These are phyloP conservation scores for Galaxea fascicularis DNA, from an alignment of 92 coral and sea anemone genomes.

Conservation along the genomic window DNA sequence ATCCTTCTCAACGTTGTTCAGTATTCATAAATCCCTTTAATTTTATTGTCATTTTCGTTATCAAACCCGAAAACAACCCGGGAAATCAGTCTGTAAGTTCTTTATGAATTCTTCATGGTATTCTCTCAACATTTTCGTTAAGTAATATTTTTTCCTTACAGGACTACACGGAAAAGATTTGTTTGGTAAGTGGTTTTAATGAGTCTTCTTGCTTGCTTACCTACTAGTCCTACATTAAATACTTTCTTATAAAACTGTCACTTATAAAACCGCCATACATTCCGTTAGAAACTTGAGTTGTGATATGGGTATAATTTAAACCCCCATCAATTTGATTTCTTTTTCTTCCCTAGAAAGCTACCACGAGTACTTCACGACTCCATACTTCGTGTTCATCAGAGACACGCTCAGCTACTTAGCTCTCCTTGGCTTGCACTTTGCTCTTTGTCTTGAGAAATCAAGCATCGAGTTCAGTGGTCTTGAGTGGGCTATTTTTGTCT, in stretches of 20 bases:
- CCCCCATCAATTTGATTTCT: background rate
- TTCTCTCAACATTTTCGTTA: too few species aligned
- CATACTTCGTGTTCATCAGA: slow-evolving; percentile 56
- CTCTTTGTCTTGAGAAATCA: slow-evolving; percentile 48
- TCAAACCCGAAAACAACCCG: too few species aligned
- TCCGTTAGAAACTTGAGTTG: too few species aligned
- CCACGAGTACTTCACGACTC: slow-evolving; percentile 56
- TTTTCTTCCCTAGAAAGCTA: slow-evolving; percentile 30
- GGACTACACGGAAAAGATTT: slow-evolving; percentile 10
- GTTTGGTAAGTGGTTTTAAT: background rate
- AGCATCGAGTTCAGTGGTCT: slow-evolving; percentile 22
- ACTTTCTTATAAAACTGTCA: too few species aligned
- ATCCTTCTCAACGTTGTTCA: too few species aligned
- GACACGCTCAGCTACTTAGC: slow-evolving; percentile 59
- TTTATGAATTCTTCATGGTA: too few species aligned
- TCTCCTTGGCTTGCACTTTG: slow-evolving; percentile 51
- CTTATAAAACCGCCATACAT: too few species aligned
- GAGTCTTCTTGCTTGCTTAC: background rate
- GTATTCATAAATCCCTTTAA: too few species aligned
- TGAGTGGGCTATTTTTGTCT: slow-evolving; percentile 60
- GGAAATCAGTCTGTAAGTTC: too few species aligned
- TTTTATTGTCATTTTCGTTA: too few species aligned
- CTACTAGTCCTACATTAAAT: background rate
- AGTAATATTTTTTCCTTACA: background rate
- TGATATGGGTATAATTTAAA: too few species aligned